Base-by-base conservation (phyloP, 2,113 vertebrate genomes). In the Stictonetta naevosa region DNA sequence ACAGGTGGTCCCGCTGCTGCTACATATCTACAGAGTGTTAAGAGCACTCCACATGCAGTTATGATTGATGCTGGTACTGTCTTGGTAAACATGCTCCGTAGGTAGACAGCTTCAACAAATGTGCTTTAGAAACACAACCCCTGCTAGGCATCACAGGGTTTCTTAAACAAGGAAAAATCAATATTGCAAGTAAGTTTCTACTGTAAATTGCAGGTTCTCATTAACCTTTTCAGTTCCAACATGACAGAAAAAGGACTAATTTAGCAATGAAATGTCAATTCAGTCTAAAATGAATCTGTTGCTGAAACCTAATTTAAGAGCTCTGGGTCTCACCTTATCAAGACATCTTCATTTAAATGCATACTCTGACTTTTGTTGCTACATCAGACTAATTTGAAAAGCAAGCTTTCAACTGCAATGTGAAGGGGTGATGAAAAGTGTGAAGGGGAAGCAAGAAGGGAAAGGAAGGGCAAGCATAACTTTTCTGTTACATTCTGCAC, bases 221-320 rank as follows among this genome's bases (percentile, higher is more conserved):
- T 94, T 96, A 94, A 95, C 71, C 52, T 52, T 76, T 96, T 95
- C 67, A n/a, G 33, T 66, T 93, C 83, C 72, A 71, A 11, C 6
- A 52, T 44, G 90, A 63, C 20, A 88, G 44, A 68, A 92, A 79
- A 94, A 76, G n/a, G 52, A 82, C 55, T 71, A 82, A 72, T 90
- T 94, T 94, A 72, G 40, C 66, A 88, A 68, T 52, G 34, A 88
- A 88, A 86, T 87, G 29, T 55, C 87, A 96, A 44, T 77, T 85
- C 38, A 67, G 38, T 69, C 46, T 81, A 84, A 86, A 93, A 83
- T 52, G 0, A 53, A 73, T 73, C 71, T 75, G n/a, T 42, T 84
- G 26, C 52, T 89, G 81, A 92, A 95, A 88, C 26, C 16, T 92
- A 66, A 82, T 78, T 95, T 91, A 79, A 85, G 74, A 84, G 42